These are phyloP conservation scores for Sabatieria punctata DNA, from an alignment of 2,888 invertebrate species.

Conservation along the genomic window DNA sequence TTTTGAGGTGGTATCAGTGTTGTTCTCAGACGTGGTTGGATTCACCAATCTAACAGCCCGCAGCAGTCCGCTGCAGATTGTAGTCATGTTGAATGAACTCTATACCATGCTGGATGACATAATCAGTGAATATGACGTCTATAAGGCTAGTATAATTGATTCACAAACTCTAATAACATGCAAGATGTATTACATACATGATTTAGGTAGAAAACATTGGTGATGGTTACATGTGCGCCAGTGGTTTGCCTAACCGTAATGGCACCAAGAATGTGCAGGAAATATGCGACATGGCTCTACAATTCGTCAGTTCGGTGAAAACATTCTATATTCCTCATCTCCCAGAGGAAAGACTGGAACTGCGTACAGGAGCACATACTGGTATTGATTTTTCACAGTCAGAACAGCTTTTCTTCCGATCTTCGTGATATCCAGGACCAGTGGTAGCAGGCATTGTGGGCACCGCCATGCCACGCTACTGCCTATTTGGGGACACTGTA, in stretches of 20 bases:
- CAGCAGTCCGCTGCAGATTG: constrained; percentile 6
- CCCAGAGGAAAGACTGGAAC: neutral
- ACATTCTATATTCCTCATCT: constrained; percentile 3
- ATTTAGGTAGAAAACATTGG: constrained; percentile 5
- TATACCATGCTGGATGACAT: constrained; percentile 5
- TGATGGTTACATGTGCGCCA: constrained; percentile 6
- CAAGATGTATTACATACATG: neutral
- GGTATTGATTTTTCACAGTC: too few relatives aligned
- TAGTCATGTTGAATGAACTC: constrained; percentile 6
- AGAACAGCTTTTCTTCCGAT: too few relatives aligned
- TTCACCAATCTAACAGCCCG: constrained; percentile 3
- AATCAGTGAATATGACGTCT: neutral
- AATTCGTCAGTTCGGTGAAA: neutral
- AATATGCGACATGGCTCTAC: constrained; percentile 2
- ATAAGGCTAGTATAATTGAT: too few relatives aligned
- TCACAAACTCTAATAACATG: too few relatives aligned
- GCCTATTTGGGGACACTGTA: neutral
- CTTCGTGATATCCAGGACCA: neutral
- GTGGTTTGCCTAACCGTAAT: constrained; percentile 2
- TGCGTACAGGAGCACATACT: constrained; percentile 2
- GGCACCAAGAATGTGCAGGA: constrained; percentile 1
- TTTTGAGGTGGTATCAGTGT: constrained; percentile 4
- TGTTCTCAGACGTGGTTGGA: constrained; percentile 8
- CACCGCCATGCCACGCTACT: constrained; percentile 1
- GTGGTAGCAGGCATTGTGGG: neutral